Percentiles rank a stretch among this genome's conserved stretches.
phyloP scores from a whole-genome alignment of 2,888 invertebrate species.

The Plebejus argus region DNA sequence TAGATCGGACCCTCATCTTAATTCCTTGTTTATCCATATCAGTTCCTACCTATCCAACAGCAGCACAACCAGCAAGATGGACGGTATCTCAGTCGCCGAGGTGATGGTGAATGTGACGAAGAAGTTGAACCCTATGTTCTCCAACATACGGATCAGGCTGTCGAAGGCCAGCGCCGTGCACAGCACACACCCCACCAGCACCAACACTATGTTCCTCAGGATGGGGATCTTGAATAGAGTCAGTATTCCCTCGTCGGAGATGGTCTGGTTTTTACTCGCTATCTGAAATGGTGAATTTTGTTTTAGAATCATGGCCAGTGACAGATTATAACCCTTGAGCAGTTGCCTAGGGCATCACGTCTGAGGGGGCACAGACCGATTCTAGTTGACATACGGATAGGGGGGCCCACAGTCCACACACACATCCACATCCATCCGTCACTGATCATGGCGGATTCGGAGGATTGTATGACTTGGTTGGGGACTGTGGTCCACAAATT shows the following conservation, averaged over 20 bases:
- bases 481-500: too few species aligned
- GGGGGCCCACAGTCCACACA: too few species aligned
- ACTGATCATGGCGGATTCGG: too few species aligned
- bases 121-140: conserved; percentile 59
- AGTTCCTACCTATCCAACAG: conserved; percentile 49
- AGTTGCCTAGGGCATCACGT: too few species aligned
- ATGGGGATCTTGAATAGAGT: conserved; percentile 49
- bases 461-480: too few species aligned
- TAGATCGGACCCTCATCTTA: too few species aligned
- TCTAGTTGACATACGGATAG: too few species aligned
- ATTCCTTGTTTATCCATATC: neutral
- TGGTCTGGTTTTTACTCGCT: conserved; percentile 45
- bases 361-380: too few species aligned
- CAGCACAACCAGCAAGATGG: conserved; percentile 47
- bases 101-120: conserved; percentile 59
- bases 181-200: conserved; percentile 51
- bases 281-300: conserved; percentile 37
- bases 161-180: conserved; percentile 55
- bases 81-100: conserved; percentile 57
- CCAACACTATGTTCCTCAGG: conserved; percentile 49
- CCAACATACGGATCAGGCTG: conserved; percentile 57
- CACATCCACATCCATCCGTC: too few species aligned
- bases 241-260: conserved; percentile 49
- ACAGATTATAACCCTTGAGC: too few species aligned
- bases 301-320: neutral